Conservation (phyloP, 2,113 vertebrate species). For the Pelodiscus sinensis region DNA sequence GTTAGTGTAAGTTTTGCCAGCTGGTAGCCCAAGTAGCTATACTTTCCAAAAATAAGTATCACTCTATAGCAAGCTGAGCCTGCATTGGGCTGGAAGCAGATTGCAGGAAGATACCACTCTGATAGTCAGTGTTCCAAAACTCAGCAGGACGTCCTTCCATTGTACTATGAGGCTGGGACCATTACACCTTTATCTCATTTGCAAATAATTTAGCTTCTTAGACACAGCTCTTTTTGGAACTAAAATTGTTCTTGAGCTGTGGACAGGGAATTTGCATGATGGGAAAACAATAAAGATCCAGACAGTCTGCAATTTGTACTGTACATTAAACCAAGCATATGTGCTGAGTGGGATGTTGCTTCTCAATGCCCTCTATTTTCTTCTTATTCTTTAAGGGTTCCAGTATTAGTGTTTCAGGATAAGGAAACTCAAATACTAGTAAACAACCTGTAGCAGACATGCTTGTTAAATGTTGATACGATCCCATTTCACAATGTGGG, state of each 20-base stretch:
- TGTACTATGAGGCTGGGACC: not conserved
- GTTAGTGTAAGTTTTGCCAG: too few species aligned
- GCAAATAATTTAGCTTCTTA: slow-evolving; percentile 3
- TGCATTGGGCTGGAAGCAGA: not conserved
- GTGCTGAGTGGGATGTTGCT: not conserved
- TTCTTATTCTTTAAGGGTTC: not conserved
- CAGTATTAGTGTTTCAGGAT: not conserved
- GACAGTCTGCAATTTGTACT: not conserved
- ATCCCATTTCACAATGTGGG: not conserved
- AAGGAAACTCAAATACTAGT: not conserved
- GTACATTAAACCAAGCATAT: not conserved
- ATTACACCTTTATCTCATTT: slow-evolving; percentile 27
- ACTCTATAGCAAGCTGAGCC: slow-evolving; percentile 41
- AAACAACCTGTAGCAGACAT: not conserved
- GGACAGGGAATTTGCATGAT: not conserved
- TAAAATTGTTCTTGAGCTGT: not conserved
- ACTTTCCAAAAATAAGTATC: slow-evolving; percentile 59
- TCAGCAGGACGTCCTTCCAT: slow-evolving; percentile 34
- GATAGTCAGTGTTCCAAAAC: slow-evolving; percentile 25
- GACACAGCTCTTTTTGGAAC: not conserved
- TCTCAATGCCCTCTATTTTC: not conserved
- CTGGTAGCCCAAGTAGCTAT: slow-evolving; percentile 20
- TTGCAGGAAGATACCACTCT: slow-evolving; percentile 38
- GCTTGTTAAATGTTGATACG: not conserved
- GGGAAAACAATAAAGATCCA: not conserved